These are phyloP conservation scores for Chironex yamaguchii DNA, from an alignment of 30 jellyfish, hydroid and myxozoan species.

Conservation along the genomic window DNA sequence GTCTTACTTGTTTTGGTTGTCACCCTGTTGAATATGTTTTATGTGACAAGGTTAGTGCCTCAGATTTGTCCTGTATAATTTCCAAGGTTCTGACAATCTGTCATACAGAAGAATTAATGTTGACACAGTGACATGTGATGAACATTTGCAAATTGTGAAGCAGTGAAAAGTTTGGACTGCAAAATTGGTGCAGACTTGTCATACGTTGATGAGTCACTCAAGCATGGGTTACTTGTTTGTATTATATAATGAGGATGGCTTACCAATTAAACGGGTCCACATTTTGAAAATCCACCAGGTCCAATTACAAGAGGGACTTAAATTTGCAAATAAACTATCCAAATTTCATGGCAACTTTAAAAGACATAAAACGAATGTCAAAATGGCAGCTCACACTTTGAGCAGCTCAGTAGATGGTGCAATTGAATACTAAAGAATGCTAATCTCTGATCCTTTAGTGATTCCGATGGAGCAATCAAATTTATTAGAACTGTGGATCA, in stretches of 20 bases:
- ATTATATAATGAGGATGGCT: constrained; percentile 29
- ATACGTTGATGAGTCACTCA: too few relatives aligned
- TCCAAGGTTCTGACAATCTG: background rate
- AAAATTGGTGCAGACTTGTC: too few relatives aligned
- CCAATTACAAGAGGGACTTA: constrained; percentile 38
- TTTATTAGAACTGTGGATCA: constrained; percentile 27
- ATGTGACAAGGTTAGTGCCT: constrained; percentile 3
- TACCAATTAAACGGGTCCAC: constrained; percentile 26
- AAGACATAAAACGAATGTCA: constrained; percentile 63
- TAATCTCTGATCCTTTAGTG: constrained; percentile 26
- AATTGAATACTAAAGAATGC: constrained; percentile 17
- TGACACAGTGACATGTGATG: constrained; percentile 35
- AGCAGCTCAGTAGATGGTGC: constrained; percentile 75
- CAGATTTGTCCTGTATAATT: background rate
- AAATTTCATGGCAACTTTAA: constrained; percentile 15
- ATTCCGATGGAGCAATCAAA: constrained; percentile 37
- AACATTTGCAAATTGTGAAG: too few relatives aligned
- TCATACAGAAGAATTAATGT: constrained; percentile 3
- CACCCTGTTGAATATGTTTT: constrained; percentile 35
- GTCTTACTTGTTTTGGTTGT: constrained; percentile 37
- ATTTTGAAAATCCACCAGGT: constrained; percentile 7
- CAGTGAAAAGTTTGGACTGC: too few relatives aligned
- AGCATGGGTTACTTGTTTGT: constrained; percentile 18
- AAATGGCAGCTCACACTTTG: too few relatives aligned
- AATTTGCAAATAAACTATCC: constrained; percentile 29